Evolutionary conservation across 2,113 vertebrate genomes (phyloP), one percentile per base, ranked within the genome.

Genomic region (Toxotes jaculatrix): DNA sequence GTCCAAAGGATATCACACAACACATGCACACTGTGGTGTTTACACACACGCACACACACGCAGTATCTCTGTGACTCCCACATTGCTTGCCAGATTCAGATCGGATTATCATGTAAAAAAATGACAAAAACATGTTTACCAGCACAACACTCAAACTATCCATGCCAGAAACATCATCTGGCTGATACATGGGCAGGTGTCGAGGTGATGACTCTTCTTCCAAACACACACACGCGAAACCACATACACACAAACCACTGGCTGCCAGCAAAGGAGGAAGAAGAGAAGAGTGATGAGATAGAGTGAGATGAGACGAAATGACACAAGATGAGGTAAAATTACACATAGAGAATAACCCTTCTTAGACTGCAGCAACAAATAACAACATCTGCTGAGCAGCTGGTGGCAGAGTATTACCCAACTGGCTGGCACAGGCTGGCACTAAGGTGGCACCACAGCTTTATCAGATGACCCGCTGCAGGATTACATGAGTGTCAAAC

Each of bases 371-470:
- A 89, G 82, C 71, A 62, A 89, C 84, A 90, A 91, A 93, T 78
- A 95, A 93, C 90, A 95, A 94, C 95, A 95, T 95, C 95, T 95
- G 95, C 80, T 93, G 88, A 90, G 92, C 94, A 94, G 94, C 94
- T 95, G 95, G 91, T 91, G 83, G 74, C 64, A 70, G 74, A 83
- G 89, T 90, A 91, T 92, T 92, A 93, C 87, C 92, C 93, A 83
- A 89, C 89, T 84, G 92, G 90, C 85, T 91, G 84, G 80, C 92
- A 90, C 93, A 90, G 93, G 85, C 91, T 90, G 94, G 71, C 77
- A 81, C 85, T 75, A 68, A 84, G 87, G 90, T 85, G 83, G 82
- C 85, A 87, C 77, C 86, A 60, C 88, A 86, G 89, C 89, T 88
- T 87, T 84, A 86, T 91, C 85, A 87, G 89, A 93, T 90, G 91